Base-by-base conservation (phyloP, 2,797 vertebrate species). In the Mycteria americana region DNA sequence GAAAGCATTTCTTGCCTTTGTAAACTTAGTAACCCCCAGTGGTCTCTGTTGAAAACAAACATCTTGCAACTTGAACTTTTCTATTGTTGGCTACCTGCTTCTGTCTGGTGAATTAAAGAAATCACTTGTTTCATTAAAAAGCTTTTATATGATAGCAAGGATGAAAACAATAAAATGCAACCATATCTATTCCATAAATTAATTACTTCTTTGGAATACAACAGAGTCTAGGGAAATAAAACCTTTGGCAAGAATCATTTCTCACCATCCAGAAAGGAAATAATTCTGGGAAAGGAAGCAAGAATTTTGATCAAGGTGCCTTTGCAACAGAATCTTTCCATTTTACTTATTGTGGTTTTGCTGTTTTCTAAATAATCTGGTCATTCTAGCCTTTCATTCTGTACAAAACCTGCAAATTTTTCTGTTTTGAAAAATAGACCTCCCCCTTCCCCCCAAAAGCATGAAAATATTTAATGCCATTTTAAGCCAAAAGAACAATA, bases 401-500 rank as follows among this genome's bases (percentile, higher is more conserved):
- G 11, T 30, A 37, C 2, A 51, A 91, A 82, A 31, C 2, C 8
- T 30, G 23, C 3, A 48, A 2, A 4, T n/a, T 70, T 76, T 41
- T 50, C 35, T 53, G 11, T 59, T 83, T 5, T 19, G 17, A 85
- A 60, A 86, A 89, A 46, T 4, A 75, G 4, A 51, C 9, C 8
- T 59, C 3, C 3, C 2, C 3, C 4, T 79, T 51, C 28, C 9
- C 4, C 8, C 3, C 2, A 31, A 33, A 89, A 53, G 1, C 6
- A 33, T n/a, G 7, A 48, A 74, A 78, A 45, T 30, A 57, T 8
- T 63, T 60, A 11, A 73, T 28, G 8, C 3, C 2, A 35, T 74
- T 80, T 50, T 62, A 74, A 74, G 3, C 2, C 2, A 50, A 85
- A 88, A n/a, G 0, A 2, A 1, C 2, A 43, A 18, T 13, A 28